Evolutionary conservation across 2,797 vertebrate species (phyloP), one percentile per base, ranked within the genome.

Genomic region (Perdix hodgsoniae): DNA sequence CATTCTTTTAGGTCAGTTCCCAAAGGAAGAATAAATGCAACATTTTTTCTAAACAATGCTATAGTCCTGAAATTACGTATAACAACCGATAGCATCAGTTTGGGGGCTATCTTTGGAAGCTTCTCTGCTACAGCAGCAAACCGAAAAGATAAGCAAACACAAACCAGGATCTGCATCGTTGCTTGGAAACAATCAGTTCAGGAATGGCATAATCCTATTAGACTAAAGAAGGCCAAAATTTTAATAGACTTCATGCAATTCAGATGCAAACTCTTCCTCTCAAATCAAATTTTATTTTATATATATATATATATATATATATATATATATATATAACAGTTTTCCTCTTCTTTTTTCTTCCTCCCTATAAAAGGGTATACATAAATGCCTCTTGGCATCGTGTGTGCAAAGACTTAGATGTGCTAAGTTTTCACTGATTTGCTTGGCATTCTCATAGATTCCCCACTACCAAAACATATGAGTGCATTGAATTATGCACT

Each of bases 151-250:
- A 96, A 95, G 93, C 89, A 93, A 94, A 96, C 75, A 88, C 22
- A 39, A 66, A 80, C 42, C 33, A 85, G 42, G 35, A 90, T 96
- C 90, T 87, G 83, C 91, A 94, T 93, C 37, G 91, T 97, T 97
- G 97, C 97, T 96, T 97, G 86, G 96, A 97, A 97, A 97, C 97
- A 96, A 91, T 90, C 52, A 83, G 91, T 88, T 95, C 91, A 94
- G 81, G 91, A 96, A 96, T 87, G 91, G 86, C 75, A 75, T 96
- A 93, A 96, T 94, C 93, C 84, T 95, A 85, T 96, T 90, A 94
- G 86, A 74, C 83, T 86, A 84, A 96, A 93, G 84, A 96, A 94
- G 90, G 92, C 84, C 90, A 95, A 97, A 80, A 93, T 92, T 91
- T 95, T 90, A 91, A 96, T 91, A 78, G 82, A 61, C 83, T 95